Conservation (phyloP, 2,888 invertebrate species). For the Lypha dubia region DNA sequence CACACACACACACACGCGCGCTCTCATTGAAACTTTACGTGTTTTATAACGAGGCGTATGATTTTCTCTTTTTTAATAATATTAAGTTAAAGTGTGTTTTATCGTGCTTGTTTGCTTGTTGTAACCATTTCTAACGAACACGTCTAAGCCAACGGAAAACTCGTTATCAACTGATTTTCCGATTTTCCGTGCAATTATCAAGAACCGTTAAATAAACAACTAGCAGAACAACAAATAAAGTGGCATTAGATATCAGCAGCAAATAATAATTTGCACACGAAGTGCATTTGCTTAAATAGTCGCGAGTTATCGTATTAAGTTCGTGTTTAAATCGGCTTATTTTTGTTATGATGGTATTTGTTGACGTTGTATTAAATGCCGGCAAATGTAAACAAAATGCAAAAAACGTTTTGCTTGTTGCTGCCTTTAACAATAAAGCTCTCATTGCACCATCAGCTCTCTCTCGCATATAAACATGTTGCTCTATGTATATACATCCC, state of each 20-base stretch:
- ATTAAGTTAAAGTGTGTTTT: not conserved
- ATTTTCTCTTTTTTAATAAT: conserved; percentile 4
- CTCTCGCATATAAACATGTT: conserved; percentile 34
- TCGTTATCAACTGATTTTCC: conserved; percentile 75
- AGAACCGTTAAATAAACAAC: conserved; percentile 64
- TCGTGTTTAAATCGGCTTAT: conserved; percentile 38
- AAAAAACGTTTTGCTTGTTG: not conserved
- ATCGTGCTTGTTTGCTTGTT: not conserved
- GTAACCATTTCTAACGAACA: conserved; percentile 64
- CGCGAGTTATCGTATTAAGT: conserved; percentile 60
- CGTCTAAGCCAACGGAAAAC: conserved; percentile 73
- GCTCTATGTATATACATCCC: not conserved
- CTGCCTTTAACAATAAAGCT: conserved; percentile 1
- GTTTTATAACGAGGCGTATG: conserved; percentile 38
- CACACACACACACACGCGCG: not conserved
- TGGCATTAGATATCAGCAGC: conserved; percentile 58
- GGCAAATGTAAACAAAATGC: conserved; percentile 73
- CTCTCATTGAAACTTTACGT: not conserved
- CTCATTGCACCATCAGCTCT: not conserved
- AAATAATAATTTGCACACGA: conserved; percentile 68
- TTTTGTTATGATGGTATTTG: conserved; percentile 45
- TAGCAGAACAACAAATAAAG: conserved; percentile 51
- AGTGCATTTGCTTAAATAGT: conserved; percentile 56
- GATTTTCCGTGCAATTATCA: conserved; percentile 67
- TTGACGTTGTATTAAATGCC: conserved; percentile 62